Percentiles rank a stretch among this genome's conserved stretches.
Conservation (phyloP, 2,888 invertebrate species). For the Atethmia centrago region DNA sequence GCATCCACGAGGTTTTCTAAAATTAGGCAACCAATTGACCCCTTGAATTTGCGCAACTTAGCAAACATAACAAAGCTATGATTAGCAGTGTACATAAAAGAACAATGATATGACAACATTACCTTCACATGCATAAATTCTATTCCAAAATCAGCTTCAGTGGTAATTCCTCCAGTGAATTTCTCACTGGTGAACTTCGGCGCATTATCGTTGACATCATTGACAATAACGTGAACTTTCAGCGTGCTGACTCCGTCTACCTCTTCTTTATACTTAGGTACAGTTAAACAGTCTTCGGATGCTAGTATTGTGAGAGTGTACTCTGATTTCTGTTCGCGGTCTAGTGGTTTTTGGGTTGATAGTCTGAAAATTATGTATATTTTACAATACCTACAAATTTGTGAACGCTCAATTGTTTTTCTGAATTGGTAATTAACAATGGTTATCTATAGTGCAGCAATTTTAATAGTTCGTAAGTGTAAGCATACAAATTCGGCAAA, state of each 20-base stretch:
- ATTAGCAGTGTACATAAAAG: not conserved
- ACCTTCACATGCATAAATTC: conserved; percentile 96
- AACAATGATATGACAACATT: conserved; percentile 31
- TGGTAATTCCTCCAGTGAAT: conserved; percentile 98
- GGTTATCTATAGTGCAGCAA: too few species aligned
- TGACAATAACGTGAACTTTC: conserved; percentile 92
- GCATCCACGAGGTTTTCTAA: too few species aligned
- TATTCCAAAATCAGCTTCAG: conserved; percentile 97
- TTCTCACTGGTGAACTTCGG: conserved; percentile 95
- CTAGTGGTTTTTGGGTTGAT: conserved; percentile 90
- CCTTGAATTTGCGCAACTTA: not conserved
- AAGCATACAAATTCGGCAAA: not conserved
- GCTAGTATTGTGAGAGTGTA: conserved; percentile 94
- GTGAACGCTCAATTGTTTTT: not conserved
- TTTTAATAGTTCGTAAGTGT: not conserved
- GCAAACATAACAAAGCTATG: too few species aligned
- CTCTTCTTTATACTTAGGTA: conserved; percentile 90
- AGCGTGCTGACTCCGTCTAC: conserved; percentile 93
- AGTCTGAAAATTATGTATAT: conserved; percentile 71
- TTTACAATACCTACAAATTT: not conserved
- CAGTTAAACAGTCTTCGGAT: conserved; percentile 94
- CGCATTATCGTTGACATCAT: conserved; percentile 97
- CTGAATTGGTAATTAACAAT: not conserved
- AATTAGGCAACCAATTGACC: too few species aligned
- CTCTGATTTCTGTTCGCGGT: conserved; percentile 93